Percentiles rank a stretch among this genome's conserved stretches.
These are phyloP conservation scores for Hermetia illucens DNA, from an alignment of 1,140 invertebrate species.

Conservation along the genomic window DNA sequence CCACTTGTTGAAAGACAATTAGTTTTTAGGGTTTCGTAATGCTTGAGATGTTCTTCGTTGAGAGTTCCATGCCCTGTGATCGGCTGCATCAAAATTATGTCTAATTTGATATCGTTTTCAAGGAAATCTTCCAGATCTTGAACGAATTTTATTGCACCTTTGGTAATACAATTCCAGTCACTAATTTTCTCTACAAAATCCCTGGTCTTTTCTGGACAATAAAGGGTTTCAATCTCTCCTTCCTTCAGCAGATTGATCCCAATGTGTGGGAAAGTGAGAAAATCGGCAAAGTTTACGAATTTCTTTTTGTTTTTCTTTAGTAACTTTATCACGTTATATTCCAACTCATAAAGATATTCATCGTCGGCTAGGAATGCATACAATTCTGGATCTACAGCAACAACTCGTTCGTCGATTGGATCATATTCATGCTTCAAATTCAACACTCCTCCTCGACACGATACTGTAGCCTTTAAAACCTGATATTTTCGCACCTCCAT, in stretches of 20 bases:
- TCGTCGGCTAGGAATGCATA: constrained; percentile 41
- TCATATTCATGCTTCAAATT: constrained; percentile 7
- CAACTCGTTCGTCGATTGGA: constrained; percentile 18
- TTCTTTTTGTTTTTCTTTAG: constrained; percentile 22
- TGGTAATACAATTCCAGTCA: constrained; percentile 24
- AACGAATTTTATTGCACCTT: constrained; percentile 23
- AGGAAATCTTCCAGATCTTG: constrained; percentile 14
- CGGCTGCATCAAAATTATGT: constrained; percentile 26
- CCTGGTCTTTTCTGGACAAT: constrained; percentile 25
- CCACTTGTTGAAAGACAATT: constrained; percentile 20
- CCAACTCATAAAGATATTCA: constrained; percentile 30
- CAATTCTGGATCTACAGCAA: constrained; percentile 30
- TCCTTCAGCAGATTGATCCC: constrained; percentile 33
- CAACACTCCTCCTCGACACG: constrained; percentile 25
- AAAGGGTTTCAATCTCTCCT: constrained; percentile 25
- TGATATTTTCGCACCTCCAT: constrained; percentile 24
- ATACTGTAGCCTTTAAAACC: constrained; percentile 29
- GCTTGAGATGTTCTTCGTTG: constrained; percentile 16
- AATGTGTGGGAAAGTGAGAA: constrained; percentile 33
- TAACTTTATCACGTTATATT: constrained; percentile 23
- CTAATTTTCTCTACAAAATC: constrained; percentile 29
- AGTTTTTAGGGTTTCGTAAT: constrained; percentile 18
- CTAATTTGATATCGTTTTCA: constrained; percentile 24
- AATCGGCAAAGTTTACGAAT: constrained; percentile 27
- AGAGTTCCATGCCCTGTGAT: constrained; percentile 28